A percentile compares a stretch with the other conserved stretches of the same genome.
phyloP scores from a whole-genome alignment of 2,113 vertebrate species.

The Sisor rabdophorus region DNA sequence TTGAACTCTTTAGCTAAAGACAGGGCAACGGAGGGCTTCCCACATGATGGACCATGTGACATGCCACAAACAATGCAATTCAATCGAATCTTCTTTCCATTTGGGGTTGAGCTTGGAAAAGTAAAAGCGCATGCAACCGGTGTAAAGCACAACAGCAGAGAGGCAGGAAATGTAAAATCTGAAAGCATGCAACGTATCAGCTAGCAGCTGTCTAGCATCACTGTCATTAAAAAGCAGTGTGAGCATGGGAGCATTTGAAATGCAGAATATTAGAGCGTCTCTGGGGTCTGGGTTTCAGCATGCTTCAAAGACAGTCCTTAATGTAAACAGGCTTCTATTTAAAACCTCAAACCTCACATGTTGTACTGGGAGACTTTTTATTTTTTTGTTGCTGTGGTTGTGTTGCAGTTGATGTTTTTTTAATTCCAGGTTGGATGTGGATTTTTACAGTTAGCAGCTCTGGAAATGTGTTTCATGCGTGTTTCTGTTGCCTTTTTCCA shows the following conservation, averaged over 20 bases:
- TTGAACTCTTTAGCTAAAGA: conserved; percentile 44
- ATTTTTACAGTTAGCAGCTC: neutral
- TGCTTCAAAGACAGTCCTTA: conserved; percentile 42
- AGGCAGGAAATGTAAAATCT: conserved; percentile 20
- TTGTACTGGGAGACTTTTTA: neutral
- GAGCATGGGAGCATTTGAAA: conserved; percentile 45
- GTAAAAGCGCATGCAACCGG: conserved; percentile 5
- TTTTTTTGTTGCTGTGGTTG: too few species aligned
- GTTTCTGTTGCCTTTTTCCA: neutral
- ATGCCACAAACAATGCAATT: neutral
- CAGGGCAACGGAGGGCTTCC: conserved; percentile 27
- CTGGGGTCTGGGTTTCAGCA: conserved; percentile 34
- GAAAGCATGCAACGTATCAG: conserved; percentile 32
- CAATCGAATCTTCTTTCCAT: neutral
- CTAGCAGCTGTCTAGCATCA: conserved; percentile 38
- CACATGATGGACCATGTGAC: conserved; percentile 34
- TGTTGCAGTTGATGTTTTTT: neutral
- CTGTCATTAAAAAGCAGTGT: conserved; percentile 37
- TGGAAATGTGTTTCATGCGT: too few species aligned
- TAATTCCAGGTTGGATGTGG: neutral
- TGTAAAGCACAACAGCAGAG: conserved; percentile 2
- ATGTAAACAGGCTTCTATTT: conserved; percentile 43
- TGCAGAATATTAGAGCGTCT: conserved; percentile 41
- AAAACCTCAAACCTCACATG: neutral
- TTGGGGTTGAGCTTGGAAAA: neutral